Conservation (phyloP, 2,113 vertebrate species). For the Menidia beryllina region DNA sequence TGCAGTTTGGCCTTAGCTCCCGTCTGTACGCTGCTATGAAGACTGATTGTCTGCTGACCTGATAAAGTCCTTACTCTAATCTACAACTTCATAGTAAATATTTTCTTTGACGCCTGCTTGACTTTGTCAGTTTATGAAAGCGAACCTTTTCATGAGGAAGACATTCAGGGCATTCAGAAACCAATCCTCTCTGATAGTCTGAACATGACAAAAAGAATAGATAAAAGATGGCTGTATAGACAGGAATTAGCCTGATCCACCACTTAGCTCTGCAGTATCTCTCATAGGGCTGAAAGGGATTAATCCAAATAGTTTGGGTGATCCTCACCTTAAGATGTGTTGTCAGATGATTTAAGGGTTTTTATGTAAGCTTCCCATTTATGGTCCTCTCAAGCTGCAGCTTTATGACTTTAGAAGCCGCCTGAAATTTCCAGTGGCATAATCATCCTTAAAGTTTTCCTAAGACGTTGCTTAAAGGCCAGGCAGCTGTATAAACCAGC, state of each 20-base stretch:
- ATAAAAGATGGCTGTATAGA: neutral
- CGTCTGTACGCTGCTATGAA: neutral
- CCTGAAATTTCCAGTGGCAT: too few relatives aligned
- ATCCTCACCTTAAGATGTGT: too few relatives aligned
- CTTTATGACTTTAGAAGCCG: too few relatives aligned
- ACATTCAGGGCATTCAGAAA: neutral
- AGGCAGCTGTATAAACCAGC: too few relatives aligned
- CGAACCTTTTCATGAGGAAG: neutral
- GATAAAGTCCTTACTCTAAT: neutral
- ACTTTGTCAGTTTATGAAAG: neutral
- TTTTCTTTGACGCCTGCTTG: neutral
- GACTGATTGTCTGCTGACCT: too few relatives aligned
- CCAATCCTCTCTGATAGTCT: neutral
- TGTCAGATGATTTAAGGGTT: too few relatives aligned
- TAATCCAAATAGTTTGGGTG: too few relatives aligned
- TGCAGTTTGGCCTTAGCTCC: slow-evolving; percentile 15
- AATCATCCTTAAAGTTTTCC: too few relatives aligned
- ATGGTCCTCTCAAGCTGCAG: too few relatives aligned
- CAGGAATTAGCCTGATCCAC: neutral
- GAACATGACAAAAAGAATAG: neutral
- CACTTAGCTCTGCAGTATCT: neutral
- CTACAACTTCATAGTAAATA: neutral
- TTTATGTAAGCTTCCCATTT: too few relatives aligned
- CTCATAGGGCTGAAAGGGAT: too few relatives aligned
- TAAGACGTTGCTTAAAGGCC: too few relatives aligned